Conservation (phyloP, 2,888 invertebrate species). For the Cheilosia impressa region DNA sequence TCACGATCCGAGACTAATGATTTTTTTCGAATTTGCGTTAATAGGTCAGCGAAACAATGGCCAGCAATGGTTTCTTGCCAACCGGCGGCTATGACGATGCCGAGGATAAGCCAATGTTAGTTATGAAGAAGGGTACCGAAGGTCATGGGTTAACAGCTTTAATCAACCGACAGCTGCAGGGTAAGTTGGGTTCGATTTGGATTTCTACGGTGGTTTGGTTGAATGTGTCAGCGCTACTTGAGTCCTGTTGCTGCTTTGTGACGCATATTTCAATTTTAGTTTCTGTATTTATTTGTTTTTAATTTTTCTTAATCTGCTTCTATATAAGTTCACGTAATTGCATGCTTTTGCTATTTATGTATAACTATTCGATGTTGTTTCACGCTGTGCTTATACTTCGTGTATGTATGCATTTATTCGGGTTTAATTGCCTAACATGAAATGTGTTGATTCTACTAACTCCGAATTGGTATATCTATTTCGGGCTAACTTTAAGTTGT, state of each 20-base stretch:
- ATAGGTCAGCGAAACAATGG: conserved; percentile 92
- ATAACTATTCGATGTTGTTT: conserved; percentile 46
- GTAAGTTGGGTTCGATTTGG: conserved; percentile 83
- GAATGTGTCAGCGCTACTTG: conserved; percentile 41
- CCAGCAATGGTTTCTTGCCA: conserved; percentile 89
- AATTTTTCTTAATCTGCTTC: conserved; percentile 3
- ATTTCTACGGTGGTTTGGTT: conserved; percentile 37
- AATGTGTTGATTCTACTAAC: conserved; percentile 11
- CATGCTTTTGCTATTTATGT: conserved; percentile 37
- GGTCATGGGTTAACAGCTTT: conserved; percentile 91
- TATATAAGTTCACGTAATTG: conserved; percentile 34
- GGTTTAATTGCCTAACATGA: neutral
- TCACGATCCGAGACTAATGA: conserved; percentile 1
- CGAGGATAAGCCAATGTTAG: conserved; percentile 90
- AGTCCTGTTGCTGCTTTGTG: conserved; percentile 37
- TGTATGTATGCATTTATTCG: neutral
- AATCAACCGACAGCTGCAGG: conserved; percentile 91
- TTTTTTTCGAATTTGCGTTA: neutral
- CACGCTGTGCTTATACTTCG: conserved; percentile 10
- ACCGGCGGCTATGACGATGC: conserved; percentile 88
- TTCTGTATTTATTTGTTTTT: conserved; percentile 16
- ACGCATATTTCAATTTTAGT: conserved; percentile 31
- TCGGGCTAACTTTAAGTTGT: neutral
- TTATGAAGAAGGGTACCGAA: conserved; percentile 88
- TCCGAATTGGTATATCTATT: neutral